Base-by-base conservation (phyloP, 2,113 vertebrate genomes). In the Nothobranchius furzeri region DNA sequence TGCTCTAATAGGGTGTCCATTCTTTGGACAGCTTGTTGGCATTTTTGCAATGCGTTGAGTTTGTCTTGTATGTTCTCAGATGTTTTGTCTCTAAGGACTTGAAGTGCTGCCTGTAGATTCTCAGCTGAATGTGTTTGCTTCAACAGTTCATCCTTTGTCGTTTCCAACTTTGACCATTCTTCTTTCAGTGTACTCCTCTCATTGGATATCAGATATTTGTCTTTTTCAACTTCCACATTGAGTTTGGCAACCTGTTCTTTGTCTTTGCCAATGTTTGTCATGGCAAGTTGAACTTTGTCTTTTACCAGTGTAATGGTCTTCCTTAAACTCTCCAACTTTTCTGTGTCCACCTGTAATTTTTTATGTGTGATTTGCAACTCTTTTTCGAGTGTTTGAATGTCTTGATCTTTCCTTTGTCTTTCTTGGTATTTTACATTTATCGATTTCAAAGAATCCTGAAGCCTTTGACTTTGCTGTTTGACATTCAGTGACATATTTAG, bases 11-110 rank as follows among this genome's bases (percentile, higher is more conserved):
- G 20, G 17, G 1, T 35, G 2, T 0, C 15, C 20, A 73, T 1
- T 3, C 0, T 0, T 24, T 40, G 2, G 1, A 42, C 0, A 1
- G 13, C 20, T 15, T 66, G 6, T 12, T 4, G 35, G 3, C n/a
- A 17, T n/a, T 60, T 9, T 20, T 51, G 4, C 2, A 82, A 13
- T 13, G 0, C 12, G 0, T 17, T 20, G 1, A 60, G 40, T 57
- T 80, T 80, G 1, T 48, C 7, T 9, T 59, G 52, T 0, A 66
- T 64, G 3, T 62, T 14, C 7, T 60, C 51, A 9, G 4, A 2
- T 11, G 13, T 58, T 12, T 3, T 71, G 6, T 68, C 43, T 5
- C 35, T 76, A 0, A 43, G 2, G 8, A 8, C 12, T 43, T 53
- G 13, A 6, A 62, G 4, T 51, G n/a, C 61, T 0, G 0, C 24